These are phyloP conservation scores for Saimiri boliviensis DNA, from an alignment of 2,113 vertebrate species.

Conservation along the genomic window DNA sequence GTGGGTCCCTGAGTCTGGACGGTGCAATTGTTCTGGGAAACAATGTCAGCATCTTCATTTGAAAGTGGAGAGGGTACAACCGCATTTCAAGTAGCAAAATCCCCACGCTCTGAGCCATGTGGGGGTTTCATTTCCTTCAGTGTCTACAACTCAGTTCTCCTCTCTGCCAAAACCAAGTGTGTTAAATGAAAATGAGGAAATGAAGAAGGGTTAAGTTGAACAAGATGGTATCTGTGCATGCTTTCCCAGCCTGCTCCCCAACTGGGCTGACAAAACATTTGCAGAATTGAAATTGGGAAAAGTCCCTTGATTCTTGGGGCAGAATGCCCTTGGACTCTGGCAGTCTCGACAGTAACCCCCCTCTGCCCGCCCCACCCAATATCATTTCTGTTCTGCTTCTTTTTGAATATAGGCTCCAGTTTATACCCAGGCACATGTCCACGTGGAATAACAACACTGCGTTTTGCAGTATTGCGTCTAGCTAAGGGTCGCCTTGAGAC, in stretches of 20 bases:
- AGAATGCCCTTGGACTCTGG: background rate
- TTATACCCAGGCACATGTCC: background rate
- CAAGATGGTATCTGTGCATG: accelerated
- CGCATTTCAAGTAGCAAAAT: slow-evolving; percentile 22
- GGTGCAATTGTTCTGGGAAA: slow-evolving; percentile 57
- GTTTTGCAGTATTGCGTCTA: background rate
- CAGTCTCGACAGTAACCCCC: background rate
- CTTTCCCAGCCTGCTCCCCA: background rate
- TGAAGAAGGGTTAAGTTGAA: background rate
- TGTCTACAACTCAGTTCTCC: background rate
- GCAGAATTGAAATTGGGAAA: background rate
- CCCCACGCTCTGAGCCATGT: background rate
- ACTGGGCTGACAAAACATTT: background rate
- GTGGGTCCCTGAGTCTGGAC: slow-evolving; percentile 46
- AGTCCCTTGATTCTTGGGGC: background rate
- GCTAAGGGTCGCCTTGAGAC: background rate
- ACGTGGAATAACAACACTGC: background rate
- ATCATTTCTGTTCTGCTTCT: background rate
- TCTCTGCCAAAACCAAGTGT: background rate
- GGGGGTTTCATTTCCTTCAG: background rate
- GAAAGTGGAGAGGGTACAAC: background rate
- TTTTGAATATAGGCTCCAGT: background rate
- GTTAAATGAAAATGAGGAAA: background rate
- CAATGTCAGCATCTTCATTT: slow-evolving; percentile 38
- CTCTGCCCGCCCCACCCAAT: accelerated